Conservation (phyloP, 2,888 invertebrate genomes). For the Clanis bilineata region DNA sequence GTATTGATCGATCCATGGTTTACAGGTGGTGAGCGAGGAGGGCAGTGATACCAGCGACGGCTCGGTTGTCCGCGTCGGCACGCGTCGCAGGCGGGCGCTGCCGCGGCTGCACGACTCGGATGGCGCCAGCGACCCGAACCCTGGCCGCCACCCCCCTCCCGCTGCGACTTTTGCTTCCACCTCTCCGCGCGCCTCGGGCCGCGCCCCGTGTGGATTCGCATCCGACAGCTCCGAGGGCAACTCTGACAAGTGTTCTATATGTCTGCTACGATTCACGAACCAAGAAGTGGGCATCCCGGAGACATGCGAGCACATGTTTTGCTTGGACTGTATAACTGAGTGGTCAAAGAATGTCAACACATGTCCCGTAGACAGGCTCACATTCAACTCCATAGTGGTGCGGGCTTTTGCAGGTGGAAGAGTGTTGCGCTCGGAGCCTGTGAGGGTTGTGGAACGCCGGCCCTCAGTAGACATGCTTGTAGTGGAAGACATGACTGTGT, state of each 20-base stretch:
- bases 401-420: conserved; percentile 85
- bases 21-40: conserved; percentile 81
- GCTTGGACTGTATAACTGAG: conserved; percentile 93
- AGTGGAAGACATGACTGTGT: conserved; percentile 87
- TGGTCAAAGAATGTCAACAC: conserved; percentile 98
- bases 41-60: conserved; percentile 71
- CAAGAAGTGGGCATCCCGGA: conserved; percentile 94
- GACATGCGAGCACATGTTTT: conserved; percentile 94
- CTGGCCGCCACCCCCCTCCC: conserved; percentile 55
- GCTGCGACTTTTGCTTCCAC: conserved; percentile 43
- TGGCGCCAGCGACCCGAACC: conserved; percentile 57
- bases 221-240: conserved; percentile 86
- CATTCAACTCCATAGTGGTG: conserved; percentile 90
- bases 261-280: conserved; percentile 87
- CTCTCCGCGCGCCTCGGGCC: conserved; percentile 26
- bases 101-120: conserved; percentile 64
- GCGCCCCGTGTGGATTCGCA: conserved; percentile 59
- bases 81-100: conserved; percentile 57
- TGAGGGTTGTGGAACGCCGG: conserved; percentile 80
- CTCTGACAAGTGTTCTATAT: conserved; percentile 95
- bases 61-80: conserved; percentile 48
- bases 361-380: conserved; percentile 94
- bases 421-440: conserved; percentile 84
- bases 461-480: conserved; percentile 70
- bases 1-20: conserved; percentile 26